Evolutionary conservation across 2,113 vertebrate species (phyloP), one percentile per base, ranked within the genome.

Genomic region (Chionis minor): DNA sequence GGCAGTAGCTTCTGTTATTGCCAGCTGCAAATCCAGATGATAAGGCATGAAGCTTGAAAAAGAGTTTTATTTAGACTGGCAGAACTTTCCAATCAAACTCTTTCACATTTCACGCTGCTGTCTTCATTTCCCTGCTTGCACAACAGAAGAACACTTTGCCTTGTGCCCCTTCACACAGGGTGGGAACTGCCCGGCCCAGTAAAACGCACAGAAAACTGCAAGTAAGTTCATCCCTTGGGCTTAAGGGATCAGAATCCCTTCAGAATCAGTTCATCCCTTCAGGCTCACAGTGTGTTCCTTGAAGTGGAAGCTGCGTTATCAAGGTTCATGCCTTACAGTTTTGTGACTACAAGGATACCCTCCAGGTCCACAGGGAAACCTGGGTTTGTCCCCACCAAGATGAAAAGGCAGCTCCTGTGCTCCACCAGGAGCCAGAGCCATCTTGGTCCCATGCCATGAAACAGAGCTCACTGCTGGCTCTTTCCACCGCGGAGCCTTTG

Each of bases 211-310:
- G 56, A 52, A 66, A 67, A 65, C 7, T 12, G 14, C 35, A 26
- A 83, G 32, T 14, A 19, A 55, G 30, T 45, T 81, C 61, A 23
- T 44, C 74, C 52, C 8, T 20, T 40, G 23, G 23, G 52, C 38
- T 38, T 38, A 38, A 38, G 38, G 38, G 38, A 38, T 38, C 38
- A 38, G 38, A 38, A 38, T 38, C 38, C 38, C 38, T 38, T 38
- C 38, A 38, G 38, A 38, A 38, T 38, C 38, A 55, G 30, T 45
- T 81, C 61, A 23, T 44, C 74, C 52, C 9, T 20, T 40, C 24
- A 58, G 45, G 15, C 33, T n/a, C 26, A 3, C 0, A 0, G 45
- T 3, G 24, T 28, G 49, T n/a, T n/a, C n/a, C n/a, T n/a, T n/a
- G n/a, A n/a, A n/a, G n/a, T 8, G 21, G 54, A 61, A 45, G 49